Conservation (phyloP, 2,113 vertebrate genomes). For the Ia io region DNA sequence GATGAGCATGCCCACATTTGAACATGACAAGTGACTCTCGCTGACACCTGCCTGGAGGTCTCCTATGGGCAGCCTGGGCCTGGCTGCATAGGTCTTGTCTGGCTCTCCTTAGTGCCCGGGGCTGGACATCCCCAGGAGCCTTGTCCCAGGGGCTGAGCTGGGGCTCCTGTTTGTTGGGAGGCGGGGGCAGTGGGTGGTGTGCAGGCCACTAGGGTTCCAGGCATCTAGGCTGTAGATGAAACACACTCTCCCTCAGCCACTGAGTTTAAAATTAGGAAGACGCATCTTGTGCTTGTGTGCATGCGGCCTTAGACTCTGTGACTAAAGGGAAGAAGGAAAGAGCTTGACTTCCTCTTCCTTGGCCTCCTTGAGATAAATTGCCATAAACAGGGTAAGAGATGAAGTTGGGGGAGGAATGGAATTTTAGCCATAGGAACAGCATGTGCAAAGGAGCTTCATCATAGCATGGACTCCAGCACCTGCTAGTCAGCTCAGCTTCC, state of each 20-base stretch:
- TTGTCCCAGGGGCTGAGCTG: neutral
- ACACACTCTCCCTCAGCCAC: fast-evolving
- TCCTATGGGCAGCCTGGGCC: too few species aligned
- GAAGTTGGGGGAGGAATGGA: neutral
- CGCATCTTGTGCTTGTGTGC: neutral
- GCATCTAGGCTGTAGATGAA: neutral
- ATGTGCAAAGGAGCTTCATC: neutral
- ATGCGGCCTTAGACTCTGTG: neutral
- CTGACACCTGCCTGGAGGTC: neutral
- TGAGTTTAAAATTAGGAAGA: neutral
- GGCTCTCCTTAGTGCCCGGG: neutral
- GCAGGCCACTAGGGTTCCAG: neutral
- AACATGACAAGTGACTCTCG: neutral
- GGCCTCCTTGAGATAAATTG: neutral
- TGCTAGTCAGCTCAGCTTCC: neutral
- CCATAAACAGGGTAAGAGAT: neutral
- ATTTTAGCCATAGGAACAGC: neutral
- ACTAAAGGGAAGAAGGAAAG: neutral
- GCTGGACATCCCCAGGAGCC: neutral
- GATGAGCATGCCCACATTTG: neutral
- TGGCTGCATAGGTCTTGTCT: neutral
- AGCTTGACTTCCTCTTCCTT: neutral
- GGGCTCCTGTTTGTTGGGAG: neutral
- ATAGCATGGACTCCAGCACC: too few species aligned
- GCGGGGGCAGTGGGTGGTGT: neutral